Percentiles rank a stretch among this genome's conserved stretches.
Evolutionary conservation across 2,888 invertebrate genomes (phyloP).

Genomic region (Lysandra coridon): DNA sequence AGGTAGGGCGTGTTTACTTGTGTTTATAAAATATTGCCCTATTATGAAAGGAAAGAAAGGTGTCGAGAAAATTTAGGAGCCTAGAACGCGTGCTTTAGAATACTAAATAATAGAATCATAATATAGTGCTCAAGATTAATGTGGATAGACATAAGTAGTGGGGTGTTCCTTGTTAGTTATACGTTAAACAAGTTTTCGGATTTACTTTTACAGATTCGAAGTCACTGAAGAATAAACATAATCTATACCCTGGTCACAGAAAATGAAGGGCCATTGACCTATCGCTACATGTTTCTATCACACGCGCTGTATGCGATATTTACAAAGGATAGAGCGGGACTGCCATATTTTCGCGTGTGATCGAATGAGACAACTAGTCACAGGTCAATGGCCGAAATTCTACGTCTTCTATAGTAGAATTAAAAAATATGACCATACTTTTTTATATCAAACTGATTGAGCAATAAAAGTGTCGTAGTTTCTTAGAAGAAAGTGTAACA

Average conservation of each 20-base stretch:
- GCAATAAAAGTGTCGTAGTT: slow-evolving; percentile 16
- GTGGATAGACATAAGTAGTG: not conserved
- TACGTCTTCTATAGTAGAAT: not conserved
- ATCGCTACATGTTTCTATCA: not conserved
- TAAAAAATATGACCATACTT: not conserved
- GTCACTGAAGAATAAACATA: no score
- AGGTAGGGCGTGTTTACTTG: slow-evolving; percentile 66
- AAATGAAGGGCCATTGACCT: not conserved
- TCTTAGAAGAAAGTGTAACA: slow-evolving; percentile 43
- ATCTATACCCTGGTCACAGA: not conserved
- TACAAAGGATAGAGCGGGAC: not conserved
- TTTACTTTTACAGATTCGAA: no score
- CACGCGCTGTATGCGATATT: not conserved
- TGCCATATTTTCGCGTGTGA: not conserved
- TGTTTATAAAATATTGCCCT: slow-evolving; percentile 55
- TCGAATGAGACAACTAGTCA: not conserved
- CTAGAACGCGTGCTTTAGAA: slow-evolving; percentile 7
- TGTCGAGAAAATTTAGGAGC: slow-evolving; percentile 1
- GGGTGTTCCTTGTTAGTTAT: not conserved
- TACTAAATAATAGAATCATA: not conserved
- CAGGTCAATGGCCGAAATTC: not conserved
- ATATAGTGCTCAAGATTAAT: not conserved
- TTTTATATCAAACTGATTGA: slow-evolving; percentile 17
- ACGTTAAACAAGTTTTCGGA: not conserved
- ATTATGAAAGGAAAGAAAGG: slow-evolving; percentile 9